phyloP scores from a whole-genome alignment of 2,888 invertebrate species.

The Trachelus iudaicus region DNA sequence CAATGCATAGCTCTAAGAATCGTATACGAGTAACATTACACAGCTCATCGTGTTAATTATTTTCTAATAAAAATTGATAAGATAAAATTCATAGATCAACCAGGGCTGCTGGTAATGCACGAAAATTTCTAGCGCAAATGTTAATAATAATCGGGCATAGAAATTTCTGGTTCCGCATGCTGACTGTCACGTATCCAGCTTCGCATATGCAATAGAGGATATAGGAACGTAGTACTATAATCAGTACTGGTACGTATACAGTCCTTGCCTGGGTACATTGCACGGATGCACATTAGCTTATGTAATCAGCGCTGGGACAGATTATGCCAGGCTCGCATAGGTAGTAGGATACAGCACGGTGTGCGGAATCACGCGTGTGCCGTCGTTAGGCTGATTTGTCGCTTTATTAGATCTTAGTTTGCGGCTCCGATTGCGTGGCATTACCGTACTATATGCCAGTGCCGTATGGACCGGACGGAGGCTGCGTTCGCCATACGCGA shows the following conservation, averaged over 20 bases:
- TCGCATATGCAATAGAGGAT: not conserved
- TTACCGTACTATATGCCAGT: conserved; percentile 32
- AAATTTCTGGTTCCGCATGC: not conserved
- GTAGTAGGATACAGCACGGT: not conserved
- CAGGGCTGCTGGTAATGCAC: no score
- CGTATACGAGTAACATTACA: not conserved
- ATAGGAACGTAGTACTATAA: not conserved
- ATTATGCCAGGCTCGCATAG: not conserved
- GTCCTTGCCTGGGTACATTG: not conserved
- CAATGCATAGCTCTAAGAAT: not conserved
- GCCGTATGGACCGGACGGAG: conserved; percentile 4
- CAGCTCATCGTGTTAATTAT: not conserved
- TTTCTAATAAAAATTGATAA: not conserved
- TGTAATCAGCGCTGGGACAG: not conserved
- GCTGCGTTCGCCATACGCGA: not conserved
- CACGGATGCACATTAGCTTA: conserved; percentile 2
- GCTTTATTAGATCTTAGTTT: conserved; percentile 66
- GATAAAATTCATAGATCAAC: not conserved
- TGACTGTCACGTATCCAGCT: not conserved
- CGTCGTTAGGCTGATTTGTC: conserved; percentile 62
- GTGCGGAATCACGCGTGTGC: conserved; percentile 24
- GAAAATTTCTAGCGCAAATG: not conserved
- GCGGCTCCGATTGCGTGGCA: conserved; percentile 32
- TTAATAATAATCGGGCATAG: not conserved
- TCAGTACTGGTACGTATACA: not conserved